These are phyloP conservation scores for Actenoides lindsayi DNA, from an alignment of 2,113 vertebrate genomes.

Conservation along the genomic window DNA sequence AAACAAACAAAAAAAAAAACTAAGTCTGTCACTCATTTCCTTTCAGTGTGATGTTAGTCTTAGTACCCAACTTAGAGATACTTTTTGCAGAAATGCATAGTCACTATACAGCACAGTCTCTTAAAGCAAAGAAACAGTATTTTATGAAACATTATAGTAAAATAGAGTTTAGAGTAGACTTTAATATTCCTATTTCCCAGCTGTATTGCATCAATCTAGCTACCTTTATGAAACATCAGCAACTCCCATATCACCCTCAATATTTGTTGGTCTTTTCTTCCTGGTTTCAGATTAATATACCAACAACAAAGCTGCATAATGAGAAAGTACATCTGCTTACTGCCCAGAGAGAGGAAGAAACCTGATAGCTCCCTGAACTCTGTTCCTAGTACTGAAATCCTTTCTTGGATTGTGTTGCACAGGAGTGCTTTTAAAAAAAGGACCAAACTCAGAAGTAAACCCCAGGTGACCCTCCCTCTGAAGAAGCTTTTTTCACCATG, in stretches of 20 bases:
- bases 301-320: not conserved
- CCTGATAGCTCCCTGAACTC: not conserved
- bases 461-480: not conserved
- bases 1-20: not conserved
- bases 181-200: slow-evolving; percentile 29
- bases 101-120: not conserved
- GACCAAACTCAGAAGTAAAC: not conserved
- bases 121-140: not conserved
- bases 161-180: slow-evolving; percentile 14
- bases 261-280: not conserved
- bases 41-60: not conserved
- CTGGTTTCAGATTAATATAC: not conserved
- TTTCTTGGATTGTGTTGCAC: not conserved
- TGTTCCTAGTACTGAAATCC: not conserved
- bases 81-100: not conserved
- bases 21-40: not conserved
- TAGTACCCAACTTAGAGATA: not conserved
- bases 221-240: slow-evolving; percentile 1
- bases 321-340: not conserved
- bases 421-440: not conserved
- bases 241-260: not conserved
- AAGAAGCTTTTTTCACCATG: not conserved
- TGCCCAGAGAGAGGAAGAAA: not conserved
- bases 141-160: slow-evolving; percentile 18
- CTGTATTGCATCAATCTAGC: not conserved